These are phyloP conservation scores for Spodoptera litura DNA, from an alignment of 1,140 invertebrate species.

Conservation along the genomic window DNA sequence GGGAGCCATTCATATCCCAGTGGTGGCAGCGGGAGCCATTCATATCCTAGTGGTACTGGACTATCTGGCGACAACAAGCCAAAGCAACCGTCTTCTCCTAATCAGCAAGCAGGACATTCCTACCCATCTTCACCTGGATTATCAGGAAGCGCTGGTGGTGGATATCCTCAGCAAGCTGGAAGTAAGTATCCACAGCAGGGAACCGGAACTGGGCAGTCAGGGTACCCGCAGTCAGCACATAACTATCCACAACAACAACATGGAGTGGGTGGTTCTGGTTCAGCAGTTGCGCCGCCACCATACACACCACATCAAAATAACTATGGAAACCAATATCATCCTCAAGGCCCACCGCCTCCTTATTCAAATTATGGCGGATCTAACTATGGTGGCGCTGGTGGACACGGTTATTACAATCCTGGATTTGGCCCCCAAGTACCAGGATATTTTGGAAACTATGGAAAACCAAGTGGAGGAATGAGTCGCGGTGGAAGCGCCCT, in stretches of 20 bases:
- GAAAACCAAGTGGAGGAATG: conserved; percentile 72
- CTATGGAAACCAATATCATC: conserved; percentile 67
- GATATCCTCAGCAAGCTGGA: neutral
- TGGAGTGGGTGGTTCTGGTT: neutral
- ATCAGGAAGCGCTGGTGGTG: conserved; percentile 6
- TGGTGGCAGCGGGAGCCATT: conserved; percentile 72
- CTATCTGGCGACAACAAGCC: conserved; percentile 71
- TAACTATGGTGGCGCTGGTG: conserved; percentile 65
- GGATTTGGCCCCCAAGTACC: conserved; percentile 69
- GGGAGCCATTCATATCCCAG: conserved; percentile 77
- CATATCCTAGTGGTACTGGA: conserved; percentile 79
- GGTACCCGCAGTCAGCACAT: conserved; percentile 19
- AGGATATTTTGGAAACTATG: conserved; percentile 76
- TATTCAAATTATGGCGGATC: conserved; percentile 64
- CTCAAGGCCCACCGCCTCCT: conserved; percentile 72
- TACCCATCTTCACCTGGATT: conserved; percentile 64
- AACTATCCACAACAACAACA: conserved; percentile 21
- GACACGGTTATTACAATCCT: conserved; percentile 53
- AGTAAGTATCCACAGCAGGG: conserved; percentile 13
- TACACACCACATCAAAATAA: conserved; percentile 50
- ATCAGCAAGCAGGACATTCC: conserved; percentile 64
- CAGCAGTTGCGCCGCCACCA: conserved; percentile 60
- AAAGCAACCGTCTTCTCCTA: conserved; percentile 63
- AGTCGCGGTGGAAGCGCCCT: conserved; percentile 72
- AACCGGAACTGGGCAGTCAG: neutral